Conservation (phyloP, 92 coral and sea anemone genomes). For the Porites lobata region DNA sequence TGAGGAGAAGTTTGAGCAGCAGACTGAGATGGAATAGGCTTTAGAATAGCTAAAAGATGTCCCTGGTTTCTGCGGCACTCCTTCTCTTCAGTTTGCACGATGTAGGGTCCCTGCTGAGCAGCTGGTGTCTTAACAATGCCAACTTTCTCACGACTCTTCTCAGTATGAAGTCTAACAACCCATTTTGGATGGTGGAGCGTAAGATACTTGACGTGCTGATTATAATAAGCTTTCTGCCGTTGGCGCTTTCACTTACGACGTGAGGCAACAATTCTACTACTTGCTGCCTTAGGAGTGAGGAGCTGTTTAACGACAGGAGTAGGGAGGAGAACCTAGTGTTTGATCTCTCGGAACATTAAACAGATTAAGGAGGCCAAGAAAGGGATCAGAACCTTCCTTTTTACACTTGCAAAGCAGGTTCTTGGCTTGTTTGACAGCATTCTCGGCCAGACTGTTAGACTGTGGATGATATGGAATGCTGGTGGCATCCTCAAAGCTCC, state of each 20-base stretch:
- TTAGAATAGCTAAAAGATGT: too few species aligned
- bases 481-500: slow-evolving; percentile 51
- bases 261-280: slow-evolving; percentile 3
- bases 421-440: slow-evolving; percentile 55
- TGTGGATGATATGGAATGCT: slow-evolving; percentile 55
- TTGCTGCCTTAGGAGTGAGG: slow-evolving; percentile 25
- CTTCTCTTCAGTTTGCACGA: too few species aligned
- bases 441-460: slow-evolving; percentile 62
- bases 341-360: slow-evolving; percentile 47
- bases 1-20: too few species aligned
- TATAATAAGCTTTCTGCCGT: too few species aligned
- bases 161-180: too few species aligned
- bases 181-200: too few species aligned
- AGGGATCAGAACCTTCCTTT: slow-evolving; percentile 45
- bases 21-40: too few species aligned
- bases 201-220: too few species aligned
- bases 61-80: too few species aligned
- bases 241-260: neutral
- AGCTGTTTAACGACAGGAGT: slow-evolving; percentile 31
- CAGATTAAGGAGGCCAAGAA: slow-evolving; percentile 44
- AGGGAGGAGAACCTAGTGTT: slow-evolving; percentile 53
- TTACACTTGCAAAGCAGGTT: slow-evolving; percentile 51
- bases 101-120: too few species aligned
- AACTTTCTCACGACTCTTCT: too few species aligned
- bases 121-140: too few species aligned